phyloP scores from a whole-genome alignment of 2,888 invertebrate species.

The Anthrax anthrax region DNA sequence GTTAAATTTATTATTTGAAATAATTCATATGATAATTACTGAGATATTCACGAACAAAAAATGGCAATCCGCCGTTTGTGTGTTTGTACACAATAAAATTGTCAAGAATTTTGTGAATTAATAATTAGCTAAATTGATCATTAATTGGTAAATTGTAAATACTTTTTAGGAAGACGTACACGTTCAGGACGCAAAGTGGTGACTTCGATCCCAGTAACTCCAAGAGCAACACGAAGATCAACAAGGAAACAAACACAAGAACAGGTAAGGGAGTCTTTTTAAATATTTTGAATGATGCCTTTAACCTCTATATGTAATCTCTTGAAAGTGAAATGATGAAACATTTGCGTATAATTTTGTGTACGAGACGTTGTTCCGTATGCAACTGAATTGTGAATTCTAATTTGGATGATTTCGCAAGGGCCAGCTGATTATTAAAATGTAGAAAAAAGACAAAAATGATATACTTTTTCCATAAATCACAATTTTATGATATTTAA shows the following conservation, averaged over 20 bases:
- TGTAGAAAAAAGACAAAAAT: neutral
- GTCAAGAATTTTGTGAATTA: no score
- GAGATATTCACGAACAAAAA: no score
- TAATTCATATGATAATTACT: no score
- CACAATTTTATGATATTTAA: neutral
- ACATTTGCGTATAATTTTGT: slow-evolving; percentile 23
- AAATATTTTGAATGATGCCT: neutral
- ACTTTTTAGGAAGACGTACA: slow-evolving; percentile 38
- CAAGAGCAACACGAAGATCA: slow-evolving; percentile 23
- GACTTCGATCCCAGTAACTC: slow-evolving; percentile 22
- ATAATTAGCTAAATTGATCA: no score
- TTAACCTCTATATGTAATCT: slow-evolving; percentile 5
- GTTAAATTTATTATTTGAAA: neutral
- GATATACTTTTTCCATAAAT: neutral
- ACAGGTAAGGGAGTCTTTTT: slow-evolving; percentile 30
- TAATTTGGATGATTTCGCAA: slow-evolving; percentile 28
- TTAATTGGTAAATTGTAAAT: neutral
- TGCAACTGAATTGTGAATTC: slow-evolving; percentile 28
- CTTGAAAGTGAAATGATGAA: slow-evolving; percentile 25
- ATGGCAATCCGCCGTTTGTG: no score
- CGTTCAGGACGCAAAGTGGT: slow-evolving; percentile 40
- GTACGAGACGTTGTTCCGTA: slow-evolving; percentile 37
- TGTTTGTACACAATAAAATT: no score
- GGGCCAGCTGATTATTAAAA: slow-evolving; percentile 34
- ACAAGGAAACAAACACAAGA: slow-evolving; percentile 25